Conservation (phyloP, 2,113 vertebrate genomes). For the Gadus chalcogrammus region DNA sequence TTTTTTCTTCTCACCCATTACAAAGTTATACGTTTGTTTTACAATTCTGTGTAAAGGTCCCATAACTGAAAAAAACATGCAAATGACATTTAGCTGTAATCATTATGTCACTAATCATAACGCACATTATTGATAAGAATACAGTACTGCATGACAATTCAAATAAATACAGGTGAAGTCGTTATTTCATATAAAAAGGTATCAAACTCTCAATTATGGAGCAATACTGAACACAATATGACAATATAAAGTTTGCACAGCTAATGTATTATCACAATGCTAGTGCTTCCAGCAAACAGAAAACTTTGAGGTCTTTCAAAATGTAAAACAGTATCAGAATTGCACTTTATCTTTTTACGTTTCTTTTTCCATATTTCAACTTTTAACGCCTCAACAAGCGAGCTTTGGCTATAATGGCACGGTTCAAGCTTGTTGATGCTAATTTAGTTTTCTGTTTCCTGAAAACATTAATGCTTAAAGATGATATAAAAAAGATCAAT, state of each 20-base stretch:
- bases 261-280: conserved; percentile 82
- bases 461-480: conserved; percentile 82
- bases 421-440: conserved; percentile 76
- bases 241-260: conserved; percentile 86
- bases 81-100: conserved; percentile 87
- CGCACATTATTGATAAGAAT: conserved; percentile 90
- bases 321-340: conserved; percentile 76
- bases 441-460: conserved; percentile 92
- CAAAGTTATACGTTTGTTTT: conserved; percentile 67
- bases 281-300: conserved; percentile 97
- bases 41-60: conserved; percentile 88
- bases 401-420: conserved; percentile 57
- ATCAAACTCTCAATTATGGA: conserved; percentile 86
- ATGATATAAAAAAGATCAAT: conserved; percentile 71
- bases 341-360: conserved; percentile 70
- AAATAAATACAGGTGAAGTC: conserved; percentile 97
- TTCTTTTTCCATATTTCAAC: conserved; percentile 52
- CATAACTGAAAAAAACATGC: conserved; percentile 90
- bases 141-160: conserved; percentile 93
- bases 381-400: conserved; percentile 80
- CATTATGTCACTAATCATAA: conserved; percentile 89
- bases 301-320: conserved; percentile 67
- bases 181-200: conserved; percentile 89
- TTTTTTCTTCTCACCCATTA: conserved; percentile 37
- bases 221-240: conserved; percentile 95